A percentile compares a stretch with the other conserved stretches of the same genome.
phyloP scores from a whole-genome alignment of 2,113 vertebrate genomes.

The Reinhardtius hippoglossoides region DNA sequence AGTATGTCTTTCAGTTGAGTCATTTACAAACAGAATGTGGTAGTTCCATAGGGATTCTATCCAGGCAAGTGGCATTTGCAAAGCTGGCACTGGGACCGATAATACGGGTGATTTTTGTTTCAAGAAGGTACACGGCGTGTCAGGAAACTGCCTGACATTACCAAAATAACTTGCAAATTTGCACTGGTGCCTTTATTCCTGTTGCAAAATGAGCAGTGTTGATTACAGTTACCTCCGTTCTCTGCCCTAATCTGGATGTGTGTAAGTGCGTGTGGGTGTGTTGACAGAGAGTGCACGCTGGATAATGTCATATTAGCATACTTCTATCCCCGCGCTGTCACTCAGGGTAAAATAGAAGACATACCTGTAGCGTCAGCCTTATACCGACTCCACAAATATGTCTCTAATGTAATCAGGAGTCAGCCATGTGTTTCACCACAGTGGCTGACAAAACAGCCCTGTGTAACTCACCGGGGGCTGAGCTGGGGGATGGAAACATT shows the following conservation, averaged over 20 bases:
- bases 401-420: slow-evolving; percentile 58
- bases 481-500: slow-evolving; percentile 26
- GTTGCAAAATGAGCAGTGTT: slow-evolving; percentile 28
- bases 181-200: neutral
- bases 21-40: slow-evolving; percentile 1
- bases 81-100: neutral
- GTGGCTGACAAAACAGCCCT: slow-evolving; percentile 17
- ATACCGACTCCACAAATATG: slow-evolving; percentile 45
- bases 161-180: slow-evolving; percentile 33
- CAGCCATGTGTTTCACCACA: slow-evolving; percentile 50
- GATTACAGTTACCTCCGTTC: slow-evolving; percentile 33
- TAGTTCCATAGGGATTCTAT: slow-evolving; percentile 2
- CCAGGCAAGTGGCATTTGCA: slow-evolving; percentile 16
- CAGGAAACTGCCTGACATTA: slow-evolving; percentile 24
- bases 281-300: slow-evolving; percentile 15
- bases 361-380: slow-evolving; percentile 45
- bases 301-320: slow-evolving; percentile 73
- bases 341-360: slow-evolving; percentile 49
- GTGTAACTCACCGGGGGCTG: slow-evolving; percentile 11
- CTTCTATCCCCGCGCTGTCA: slow-evolving; percentile 36
- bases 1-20: slow-evolving; percentile 1
- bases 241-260: slow-evolving; percentile 20
- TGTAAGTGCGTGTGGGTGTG: slow-evolving; percentile 14
- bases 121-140: neutral
- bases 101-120: slow-evolving; percentile 13